Evolutionary conservation across 2,797 vertebrate species (phyloP), one percentile per base, ranked within the genome.

Genomic region (Percopsis omiscomaycus): DNA sequence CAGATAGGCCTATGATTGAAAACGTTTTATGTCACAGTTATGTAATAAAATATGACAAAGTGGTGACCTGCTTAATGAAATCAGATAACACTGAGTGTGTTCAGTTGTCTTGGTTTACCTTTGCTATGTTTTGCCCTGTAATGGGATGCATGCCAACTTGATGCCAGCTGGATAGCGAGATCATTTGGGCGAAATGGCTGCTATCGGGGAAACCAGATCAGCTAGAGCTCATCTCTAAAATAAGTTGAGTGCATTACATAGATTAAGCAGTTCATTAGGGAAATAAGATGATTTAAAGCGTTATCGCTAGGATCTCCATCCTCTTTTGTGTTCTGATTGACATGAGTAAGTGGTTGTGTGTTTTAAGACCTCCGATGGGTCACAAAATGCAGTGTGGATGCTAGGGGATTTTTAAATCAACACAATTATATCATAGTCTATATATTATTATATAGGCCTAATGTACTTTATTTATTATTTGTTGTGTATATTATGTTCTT

Each of bases 101-200:
- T 12, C 9, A 1, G 69, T 56, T 69, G 68, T 64, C 66, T 44
- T 70, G 69, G 73, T 55, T 61, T 13, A 69, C 58, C 12, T 9
- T 56, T 57, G 28, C 64, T 59, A 51, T 64, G 47, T 63, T 69
- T 61, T 71, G 66, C 54, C 68, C 64, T 73, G 66, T 52, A 71
- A 61, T 71, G 66, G 75, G 64, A 80, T 0, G 27, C 52, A 56
- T 81, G 82, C 85, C 81, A 86, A 73, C 74, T 73, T 47, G 63
- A 65, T 84, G 78, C 83, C 85, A 89, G 78, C 66, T 85, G 83
- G 78, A 80, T 61, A 59, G 76, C 80, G 83, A 88, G 83, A 86
- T 64, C 47, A 32, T 50, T 45, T 13, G 47, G 61, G 61, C 30
- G 46, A 15, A 73, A 66, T 71, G 55, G 42, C 62, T 79, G 56